phyloP scores from a whole-genome alignment of 2,113 vertebrate species.

The Sinocyclocheilus maitianheensis region DNA sequence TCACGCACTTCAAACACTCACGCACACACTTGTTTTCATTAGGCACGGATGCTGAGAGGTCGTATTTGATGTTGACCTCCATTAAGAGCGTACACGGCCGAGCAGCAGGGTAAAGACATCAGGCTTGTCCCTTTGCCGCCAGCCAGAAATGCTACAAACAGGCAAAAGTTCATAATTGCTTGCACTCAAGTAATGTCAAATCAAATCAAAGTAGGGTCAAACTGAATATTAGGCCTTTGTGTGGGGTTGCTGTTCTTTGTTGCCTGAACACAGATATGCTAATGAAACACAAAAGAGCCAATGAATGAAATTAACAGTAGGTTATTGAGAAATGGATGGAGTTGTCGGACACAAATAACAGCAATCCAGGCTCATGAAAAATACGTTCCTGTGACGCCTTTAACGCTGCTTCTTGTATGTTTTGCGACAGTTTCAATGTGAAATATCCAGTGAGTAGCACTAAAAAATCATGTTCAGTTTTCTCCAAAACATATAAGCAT shows the following conservation, averaged over 20 bases:
- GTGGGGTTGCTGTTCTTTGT: neutral
- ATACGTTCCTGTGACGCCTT: neutral
- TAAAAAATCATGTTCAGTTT: too few relatives aligned
- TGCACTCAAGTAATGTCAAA: constrained; percentile 56
- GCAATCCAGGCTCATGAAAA: neutral
- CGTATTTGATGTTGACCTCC: constrained; percentile 52
- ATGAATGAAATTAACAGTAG: neutral
- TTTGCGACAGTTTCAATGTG: too few relatives aligned
- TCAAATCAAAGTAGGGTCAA: constrained; percentile 61
- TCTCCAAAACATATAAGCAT: too few relatives aligned
- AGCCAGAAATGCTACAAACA: constrained; percentile 52
- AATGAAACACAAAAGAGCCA: neutral
- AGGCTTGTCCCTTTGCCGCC: constrained; percentile 37
- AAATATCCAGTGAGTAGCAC: too few relatives aligned
- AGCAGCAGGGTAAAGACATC: constrained; percentile 40
- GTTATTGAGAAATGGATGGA: constrained; percentile 8
- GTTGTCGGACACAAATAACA: neutral
- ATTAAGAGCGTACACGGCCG: constrained; percentile 41
- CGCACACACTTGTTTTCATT: constrained; percentile 31
- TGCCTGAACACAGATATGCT: neutral
- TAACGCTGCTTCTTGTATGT: too few relatives aligned
- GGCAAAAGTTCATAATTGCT: constrained; percentile 62
- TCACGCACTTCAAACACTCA: constrained; percentile 50
- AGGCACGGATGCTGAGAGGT: constrained; percentile 20
- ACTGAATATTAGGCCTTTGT: constrained; percentile 18